A percentile compares a stretch with the other conserved stretches of the same genome.
Evolutionary conservation across 2,797 vertebrate genomes (phyloP).

Genomic region (Syndactyla subalaris): DNA sequence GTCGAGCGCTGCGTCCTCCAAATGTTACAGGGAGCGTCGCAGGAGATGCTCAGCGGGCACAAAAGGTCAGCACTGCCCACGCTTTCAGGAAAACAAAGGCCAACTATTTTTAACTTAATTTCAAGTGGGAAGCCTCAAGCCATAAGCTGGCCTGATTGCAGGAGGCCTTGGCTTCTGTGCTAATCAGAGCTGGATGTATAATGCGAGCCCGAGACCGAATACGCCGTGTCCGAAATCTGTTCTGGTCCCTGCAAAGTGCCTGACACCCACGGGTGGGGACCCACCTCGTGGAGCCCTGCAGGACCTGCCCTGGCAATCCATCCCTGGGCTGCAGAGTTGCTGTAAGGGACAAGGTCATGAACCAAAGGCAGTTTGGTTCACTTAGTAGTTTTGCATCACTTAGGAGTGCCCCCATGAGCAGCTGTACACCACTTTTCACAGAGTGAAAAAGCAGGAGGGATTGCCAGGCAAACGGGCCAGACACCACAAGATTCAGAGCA

Average conservation of each 20-base stretch:
- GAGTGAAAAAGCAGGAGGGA: background rate
- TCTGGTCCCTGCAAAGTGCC: background rate
- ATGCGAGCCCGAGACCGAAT: background rate
- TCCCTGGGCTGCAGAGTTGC: background rate
- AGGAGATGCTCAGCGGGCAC: background rate
- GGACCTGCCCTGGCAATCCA: background rate
- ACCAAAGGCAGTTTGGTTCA: background rate
- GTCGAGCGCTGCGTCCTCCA: fast-evolving
- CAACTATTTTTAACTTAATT: conserved; percentile 65
- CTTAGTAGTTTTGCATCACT: background rate
- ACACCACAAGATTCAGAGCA: fast-evolving
- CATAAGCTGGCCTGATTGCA: conserved; percentile 53
- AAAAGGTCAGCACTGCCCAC: conserved; percentile 50
- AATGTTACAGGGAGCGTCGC: background rate
- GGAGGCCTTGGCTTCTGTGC: background rate
- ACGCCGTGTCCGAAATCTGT: fast-evolving
- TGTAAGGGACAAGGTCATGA: background rate
- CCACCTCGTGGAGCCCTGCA: background rate
- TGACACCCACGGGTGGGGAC: fast-evolving
- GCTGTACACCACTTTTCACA: background rate
- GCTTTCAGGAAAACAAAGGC: conserved; percentile 37
- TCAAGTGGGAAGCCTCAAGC: conserved; percentile 48
- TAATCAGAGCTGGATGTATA: background rate
- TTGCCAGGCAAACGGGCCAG: background rate
- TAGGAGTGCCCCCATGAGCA: background rate